Conservation (phyloP, 1,140 invertebrate genomes). For the Ceratina japonica region DNA sequence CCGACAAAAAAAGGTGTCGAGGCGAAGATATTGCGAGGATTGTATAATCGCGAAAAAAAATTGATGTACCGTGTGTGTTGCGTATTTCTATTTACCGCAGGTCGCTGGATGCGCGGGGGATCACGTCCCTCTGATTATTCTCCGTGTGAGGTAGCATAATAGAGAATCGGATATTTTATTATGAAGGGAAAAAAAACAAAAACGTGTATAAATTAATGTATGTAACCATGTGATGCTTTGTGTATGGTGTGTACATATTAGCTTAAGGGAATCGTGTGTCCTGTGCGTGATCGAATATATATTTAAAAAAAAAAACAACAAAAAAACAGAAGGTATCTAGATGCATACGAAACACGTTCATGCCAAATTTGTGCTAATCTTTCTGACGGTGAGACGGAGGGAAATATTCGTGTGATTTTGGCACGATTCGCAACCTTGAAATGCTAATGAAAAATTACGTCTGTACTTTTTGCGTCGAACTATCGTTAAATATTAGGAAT, state of each 20-base stretch:
- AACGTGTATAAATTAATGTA: conserved; percentile 61
- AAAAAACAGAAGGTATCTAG: conserved; percentile 37
- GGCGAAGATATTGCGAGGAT: conserved; percentile 22
- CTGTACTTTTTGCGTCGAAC: neutral
- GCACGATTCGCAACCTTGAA: conserved; percentile 14
- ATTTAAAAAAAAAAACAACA: no score
- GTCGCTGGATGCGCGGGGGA: conserved; percentile 59
- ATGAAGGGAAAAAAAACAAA: conserved; percentile 61
- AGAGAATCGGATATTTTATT: conserved; percentile 76
- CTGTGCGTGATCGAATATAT: conserved; percentile 45
- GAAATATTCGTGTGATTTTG: conserved; percentile 37
- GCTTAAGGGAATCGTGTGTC: conserved; percentile 52
- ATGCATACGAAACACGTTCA: conserved; percentile 34
- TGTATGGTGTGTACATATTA: conserved; percentile 64
- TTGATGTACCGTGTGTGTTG: conserved; percentile 67
- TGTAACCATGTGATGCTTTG: conserved; percentile 65
- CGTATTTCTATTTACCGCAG: conserved; percentile 68
- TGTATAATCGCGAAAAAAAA: conserved; percentile 45
- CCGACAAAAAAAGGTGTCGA: conserved; percentile 48
- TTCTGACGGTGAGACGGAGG: neutral
- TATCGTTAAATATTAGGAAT: neutral
- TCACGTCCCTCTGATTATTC: conserved; percentile 61
- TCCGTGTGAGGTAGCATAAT: conserved; percentile 70
- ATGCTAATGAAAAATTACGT: conserved; percentile 24
- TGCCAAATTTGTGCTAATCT: conserved; percentile 41